Evolutionary conservation across 2,113 vertebrate species (phyloP).

Genomic region (Thamnophis sirtalis): DNA sequence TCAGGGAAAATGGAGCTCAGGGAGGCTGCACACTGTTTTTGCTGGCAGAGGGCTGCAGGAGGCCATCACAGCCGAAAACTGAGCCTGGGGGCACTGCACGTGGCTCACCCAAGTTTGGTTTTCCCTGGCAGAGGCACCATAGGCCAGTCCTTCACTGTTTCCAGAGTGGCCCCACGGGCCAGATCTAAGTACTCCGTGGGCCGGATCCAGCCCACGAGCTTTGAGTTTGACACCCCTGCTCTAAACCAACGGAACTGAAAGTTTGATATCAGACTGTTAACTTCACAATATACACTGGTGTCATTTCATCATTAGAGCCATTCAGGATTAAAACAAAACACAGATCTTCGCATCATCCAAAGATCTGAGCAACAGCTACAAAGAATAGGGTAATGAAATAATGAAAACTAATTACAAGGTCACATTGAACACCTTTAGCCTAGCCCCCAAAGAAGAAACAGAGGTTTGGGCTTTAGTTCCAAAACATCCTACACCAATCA

Average conservation of each 20-base stretch:
- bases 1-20: no score
- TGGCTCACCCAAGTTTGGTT: no score
- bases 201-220: no score
- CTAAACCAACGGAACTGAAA: not conserved
- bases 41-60: no score
- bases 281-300: not conserved
- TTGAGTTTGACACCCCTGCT: no score
- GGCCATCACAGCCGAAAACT: no score
- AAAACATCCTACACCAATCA: not conserved
- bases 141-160: no score
- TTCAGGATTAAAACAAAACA: not conserved
- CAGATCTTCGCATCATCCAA: not conserved
- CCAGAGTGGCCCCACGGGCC: no score
- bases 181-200: no score
- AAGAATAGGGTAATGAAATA: not conserved
- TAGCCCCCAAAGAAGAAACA: not conserved
- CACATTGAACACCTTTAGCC: not conserved
- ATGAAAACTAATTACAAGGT: not conserved
- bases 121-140: no score
- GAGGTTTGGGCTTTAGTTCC: not conserved
- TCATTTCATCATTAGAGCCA: not conserved
- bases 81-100: no score
- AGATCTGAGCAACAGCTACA: not conserved
- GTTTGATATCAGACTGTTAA: not conserved
- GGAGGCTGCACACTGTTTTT: no score